Percentiles rank a stretch among this genome's conserved stretches.
Evolutionary conservation across 37 sponge, comb jelly and placozoan genomes (phyloP).

Genomic region (Ianthella basta): DNA sequence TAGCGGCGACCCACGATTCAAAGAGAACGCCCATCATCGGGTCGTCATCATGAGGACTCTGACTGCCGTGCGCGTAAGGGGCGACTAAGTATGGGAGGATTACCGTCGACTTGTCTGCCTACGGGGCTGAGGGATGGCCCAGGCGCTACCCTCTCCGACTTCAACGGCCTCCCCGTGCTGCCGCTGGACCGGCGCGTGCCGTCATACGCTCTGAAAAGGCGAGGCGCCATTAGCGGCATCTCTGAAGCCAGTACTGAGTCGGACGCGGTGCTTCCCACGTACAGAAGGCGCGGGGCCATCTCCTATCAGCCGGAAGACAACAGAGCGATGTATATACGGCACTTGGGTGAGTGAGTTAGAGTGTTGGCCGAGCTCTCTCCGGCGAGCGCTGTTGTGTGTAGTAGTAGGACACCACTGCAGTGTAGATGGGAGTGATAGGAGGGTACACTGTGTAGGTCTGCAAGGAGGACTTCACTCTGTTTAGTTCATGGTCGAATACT

Average conservation of each 20-base stretch:
- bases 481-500: too few relatives aligned
- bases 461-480: too few relatives aligned
- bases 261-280: neutral
- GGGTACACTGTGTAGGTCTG: too few relatives aligned
- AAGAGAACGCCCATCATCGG: too few relatives aligned
- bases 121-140: neutral
- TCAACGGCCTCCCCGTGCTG: slow-evolving; percentile 30
- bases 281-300: slow-evolving; percentile 53
- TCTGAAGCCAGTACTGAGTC: neutral
- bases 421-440: too few relatives aligned
- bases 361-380: too few relatives aligned
- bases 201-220: slow-evolving; percentile 22
- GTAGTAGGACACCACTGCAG: too few relatives aligned
- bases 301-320: slow-evolving; percentile 57
- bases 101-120: neutral
- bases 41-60: too few relatives aligned
- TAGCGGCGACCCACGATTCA: too few relatives aligned
- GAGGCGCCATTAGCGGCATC: slow-evolving; percentile 50
- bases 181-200: slow-evolving; percentile 47
- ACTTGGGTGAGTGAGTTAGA: slow-evolving; percentile 59
- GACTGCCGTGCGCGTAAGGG: too few relatives aligned
- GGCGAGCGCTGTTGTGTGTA: too few relatives aligned
- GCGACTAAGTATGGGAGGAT: neutral
- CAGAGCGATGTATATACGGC: slow-evolving; percentile 63
- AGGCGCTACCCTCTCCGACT: neutral